These are phyloP conservation scores for Drosophila grimshawi DNA, from an alignment of 1,140 invertebrate genomes.

Conservation along the genomic window DNA sequence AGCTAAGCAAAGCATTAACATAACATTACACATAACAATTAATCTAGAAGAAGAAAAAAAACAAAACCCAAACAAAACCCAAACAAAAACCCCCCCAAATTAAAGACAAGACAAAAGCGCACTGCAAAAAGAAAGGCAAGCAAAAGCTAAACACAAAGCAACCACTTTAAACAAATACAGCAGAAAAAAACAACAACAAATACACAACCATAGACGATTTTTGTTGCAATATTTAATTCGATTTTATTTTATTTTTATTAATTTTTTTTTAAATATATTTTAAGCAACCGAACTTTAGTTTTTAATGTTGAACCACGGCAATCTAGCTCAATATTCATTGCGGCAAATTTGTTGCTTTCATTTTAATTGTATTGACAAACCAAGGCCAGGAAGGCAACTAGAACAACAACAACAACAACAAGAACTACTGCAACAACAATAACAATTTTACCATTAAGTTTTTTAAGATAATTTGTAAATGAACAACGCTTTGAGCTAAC, in stretches of 20 bases:
- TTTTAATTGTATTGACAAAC: slow-evolving; percentile 71
- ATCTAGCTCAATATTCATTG: slow-evolving; percentile 13
- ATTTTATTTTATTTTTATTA: slow-evolving; percentile 34
- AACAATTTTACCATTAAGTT: slow-evolving; percentile 22
- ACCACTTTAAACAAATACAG: slow-evolving; percentile 28
- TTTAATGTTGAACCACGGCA: slow-evolving; percentile 24
- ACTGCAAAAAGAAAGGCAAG: slow-evolving; percentile 22
- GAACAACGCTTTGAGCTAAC: slow-evolving; percentile 18
- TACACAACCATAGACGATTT: slow-evolving; percentile 57
- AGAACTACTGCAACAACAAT: slow-evolving; percentile 24
- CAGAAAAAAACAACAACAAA: slow-evolving; percentile 12
- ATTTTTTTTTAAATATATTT: slow-evolving; percentile 27
- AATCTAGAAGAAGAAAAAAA: slow-evolving; percentile 39
- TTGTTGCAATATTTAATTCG: slow-evolving; percentile 55
- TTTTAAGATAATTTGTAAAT: slow-evolving; percentile 22
- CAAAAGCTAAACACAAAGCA: slow-evolving; percentile 26
- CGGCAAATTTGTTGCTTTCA: slow-evolving; percentile 20
- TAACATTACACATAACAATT: slow-evolving; percentile 29
- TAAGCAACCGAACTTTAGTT: slow-evolving; percentile 33
- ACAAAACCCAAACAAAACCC: slow-evolving; percentile 27
- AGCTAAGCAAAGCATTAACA: slow-evolving; percentile 32
- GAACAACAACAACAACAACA: slow-evolving; percentile 30
- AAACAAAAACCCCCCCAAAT: slow-evolving; percentile 21
- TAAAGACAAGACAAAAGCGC: slow-evolving; percentile 35
- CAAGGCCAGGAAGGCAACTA: slow-evolving; percentile 40